Percentiles rank a stretch among this genome's conserved stretches.
Conservation (phyloP, 2,888 invertebrate species). For the Gasteruption jaculator region DNA sequence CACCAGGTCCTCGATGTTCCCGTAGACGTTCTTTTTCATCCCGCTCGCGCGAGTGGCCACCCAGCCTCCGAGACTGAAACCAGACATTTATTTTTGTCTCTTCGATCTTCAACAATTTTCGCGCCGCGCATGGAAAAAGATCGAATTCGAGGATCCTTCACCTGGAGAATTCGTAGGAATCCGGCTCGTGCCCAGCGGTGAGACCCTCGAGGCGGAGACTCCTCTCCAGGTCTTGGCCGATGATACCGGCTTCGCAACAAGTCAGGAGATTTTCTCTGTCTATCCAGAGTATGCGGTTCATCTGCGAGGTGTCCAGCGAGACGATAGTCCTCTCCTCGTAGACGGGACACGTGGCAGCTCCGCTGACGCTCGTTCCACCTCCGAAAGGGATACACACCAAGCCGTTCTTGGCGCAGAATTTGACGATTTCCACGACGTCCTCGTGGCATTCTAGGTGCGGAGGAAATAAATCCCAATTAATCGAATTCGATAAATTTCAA, state of each 20-base stretch:
- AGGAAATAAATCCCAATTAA: too few species aligned
- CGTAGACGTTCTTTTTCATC: constrained; percentile 98
- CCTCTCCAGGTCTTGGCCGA: constrained; percentile 91
- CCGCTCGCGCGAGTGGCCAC: constrained; percentile 96
- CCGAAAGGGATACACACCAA: constrained; percentile 90
- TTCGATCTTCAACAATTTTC: neutral
- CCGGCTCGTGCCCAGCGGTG: constrained; percentile 96
- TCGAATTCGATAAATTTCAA: constrained; percentile 2
- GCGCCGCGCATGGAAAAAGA: neutral
- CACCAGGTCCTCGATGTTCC: constrained; percentile 93
- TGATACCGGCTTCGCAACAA: constrained; percentile 84
- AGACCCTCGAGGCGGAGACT: constrained; percentile 73
- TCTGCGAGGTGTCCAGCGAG: constrained; percentile 89
- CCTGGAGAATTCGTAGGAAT: constrained; percentile 94
- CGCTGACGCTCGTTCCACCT: constrained; percentile 91
- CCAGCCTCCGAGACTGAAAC: constrained; percentile 86
- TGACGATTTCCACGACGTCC: constrained; percentile 79
- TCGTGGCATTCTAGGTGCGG: constrained; percentile 71
- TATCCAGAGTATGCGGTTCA: constrained; percentile 93
- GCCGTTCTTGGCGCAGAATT: constrained; percentile 67
- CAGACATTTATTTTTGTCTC: neutral
- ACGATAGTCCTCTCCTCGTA: constrained; percentile 77
- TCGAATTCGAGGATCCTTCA: constrained; percentile 24
- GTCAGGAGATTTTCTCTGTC: constrained; percentile 80
- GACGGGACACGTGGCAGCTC: constrained; percentile 79